These are phyloP conservation scores for Hedychridium roseum DNA, from an alignment of 2,888 invertebrate genomes.

Conservation along the genomic window DNA sequence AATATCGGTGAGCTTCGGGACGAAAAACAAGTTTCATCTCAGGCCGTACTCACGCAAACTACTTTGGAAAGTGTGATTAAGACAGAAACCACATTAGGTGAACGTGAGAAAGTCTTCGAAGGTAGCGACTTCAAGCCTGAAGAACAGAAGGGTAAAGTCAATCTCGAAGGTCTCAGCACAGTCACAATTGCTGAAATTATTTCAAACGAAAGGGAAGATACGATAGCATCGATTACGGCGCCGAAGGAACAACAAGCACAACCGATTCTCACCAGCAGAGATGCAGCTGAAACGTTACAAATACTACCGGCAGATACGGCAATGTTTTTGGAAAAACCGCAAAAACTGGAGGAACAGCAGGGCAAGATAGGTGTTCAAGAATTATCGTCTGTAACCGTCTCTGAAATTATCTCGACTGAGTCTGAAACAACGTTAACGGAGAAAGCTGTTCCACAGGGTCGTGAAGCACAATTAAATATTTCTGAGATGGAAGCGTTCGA, in stretches of 20 bases:
- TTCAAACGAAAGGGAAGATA: conserved; percentile 42
- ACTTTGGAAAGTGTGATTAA: conserved; percentile 42
- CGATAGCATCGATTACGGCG: conserved; percentile 24
- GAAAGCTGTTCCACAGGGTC: conserved; percentile 47
- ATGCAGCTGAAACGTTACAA: conserved; percentile 61
- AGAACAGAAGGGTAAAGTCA: conserved; percentile 33
- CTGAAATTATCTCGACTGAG: conserved; percentile 44
- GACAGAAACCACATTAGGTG: conserved; percentile 55
- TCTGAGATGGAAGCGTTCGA: conserved; percentile 53
- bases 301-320: conserved; percentile 44
- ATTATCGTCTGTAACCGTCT: conserved; percentile 37
- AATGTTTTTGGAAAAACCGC: too few relatives aligned
- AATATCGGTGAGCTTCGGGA: conserved; percentile 41
- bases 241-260: conserved; percentile 45
- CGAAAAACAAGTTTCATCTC: conserved; percentile 38
- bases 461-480: conserved; percentile 52
- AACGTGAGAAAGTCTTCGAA: conserved; percentile 58
- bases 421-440: conserved; percentile 33
- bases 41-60: conserved; percentile 44
- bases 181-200: conserved; percentile 40
- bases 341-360: conserved; percentile 42
- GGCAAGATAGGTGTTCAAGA: conserved; percentile 47
- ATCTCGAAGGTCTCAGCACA: conserved; percentile 38
- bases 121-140: conserved; percentile 35
- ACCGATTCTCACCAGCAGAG: conserved; percentile 50